Conservation (phyloP, 2,113 vertebrate species). For the Loxodonta africana region DNA sequence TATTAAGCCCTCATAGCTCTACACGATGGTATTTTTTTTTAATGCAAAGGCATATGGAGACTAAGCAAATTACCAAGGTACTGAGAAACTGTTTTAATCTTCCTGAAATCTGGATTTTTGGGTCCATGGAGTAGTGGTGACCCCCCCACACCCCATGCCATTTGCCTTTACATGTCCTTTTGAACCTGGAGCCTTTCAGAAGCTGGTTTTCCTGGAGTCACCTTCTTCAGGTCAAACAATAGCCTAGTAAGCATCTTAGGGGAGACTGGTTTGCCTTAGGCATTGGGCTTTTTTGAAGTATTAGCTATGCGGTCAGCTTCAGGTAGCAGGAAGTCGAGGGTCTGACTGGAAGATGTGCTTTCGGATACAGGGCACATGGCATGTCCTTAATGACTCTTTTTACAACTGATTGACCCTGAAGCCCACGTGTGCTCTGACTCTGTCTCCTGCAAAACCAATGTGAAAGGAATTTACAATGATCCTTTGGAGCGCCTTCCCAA, state of each 20-base stretch:
- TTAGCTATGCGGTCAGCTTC: background rate
- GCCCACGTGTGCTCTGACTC: background rate
- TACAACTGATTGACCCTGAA: background rate
- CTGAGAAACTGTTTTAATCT: background rate
- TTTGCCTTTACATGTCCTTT: background rate
- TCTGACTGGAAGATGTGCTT: background rate
- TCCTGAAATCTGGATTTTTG: background rate
- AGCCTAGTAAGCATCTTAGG: background rate
- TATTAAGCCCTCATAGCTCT: slow-evolving; percentile 30
- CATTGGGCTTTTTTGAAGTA: background rate
- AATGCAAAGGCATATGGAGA: slow-evolving; percentile 3
- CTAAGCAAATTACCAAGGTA: background rate
- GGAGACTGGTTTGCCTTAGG: background rate
- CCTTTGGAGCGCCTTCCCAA: background rate
- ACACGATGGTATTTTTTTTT: background rate
- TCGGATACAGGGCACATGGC: background rate
- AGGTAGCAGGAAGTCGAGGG: background rate
- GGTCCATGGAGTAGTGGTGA: background rate
- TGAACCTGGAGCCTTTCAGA: background rate
- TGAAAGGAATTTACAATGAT: no score
- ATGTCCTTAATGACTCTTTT: background rate
- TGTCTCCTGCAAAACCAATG: no score
- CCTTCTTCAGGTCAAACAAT: background rate
- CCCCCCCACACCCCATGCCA: background rate
- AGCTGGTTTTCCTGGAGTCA: background rate